Percentiles rank a stretch among this genome's conserved stretches.
Evolutionary conservation across 2,888 invertebrate genomes (phyloP).

Genomic region (Megastigmus dorsalis): DNA sequence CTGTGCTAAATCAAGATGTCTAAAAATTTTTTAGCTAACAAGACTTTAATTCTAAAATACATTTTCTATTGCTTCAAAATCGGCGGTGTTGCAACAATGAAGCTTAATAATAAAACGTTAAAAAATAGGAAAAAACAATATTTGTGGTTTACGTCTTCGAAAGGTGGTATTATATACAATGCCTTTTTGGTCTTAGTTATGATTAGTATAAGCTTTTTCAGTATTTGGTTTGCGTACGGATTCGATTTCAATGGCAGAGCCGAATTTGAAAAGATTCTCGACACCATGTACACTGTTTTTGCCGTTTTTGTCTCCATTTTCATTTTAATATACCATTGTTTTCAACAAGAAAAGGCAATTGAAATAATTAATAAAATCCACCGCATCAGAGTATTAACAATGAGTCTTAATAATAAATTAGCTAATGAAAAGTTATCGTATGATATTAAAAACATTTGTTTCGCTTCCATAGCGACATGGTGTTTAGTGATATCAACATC

Average conservation of each 20-base stretch:
- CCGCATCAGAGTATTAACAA: background rate
- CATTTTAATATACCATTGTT: slow-evolving; percentile 9
- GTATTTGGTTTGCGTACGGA: background rate
- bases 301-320: background rate
- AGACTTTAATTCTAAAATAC: background rate
- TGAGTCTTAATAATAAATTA: background rate
- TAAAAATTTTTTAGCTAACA: too few species aligned
- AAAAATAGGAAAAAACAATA: background rate
- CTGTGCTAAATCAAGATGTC: too few species aligned
- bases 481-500: background rate
- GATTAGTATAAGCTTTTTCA: background rate
- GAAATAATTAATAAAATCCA: too few species aligned
- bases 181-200: background rate
- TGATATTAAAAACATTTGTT: background rate
- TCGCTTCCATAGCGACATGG: background rate
- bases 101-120: background rate
- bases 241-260: background rate
- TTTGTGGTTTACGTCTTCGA: background rate
- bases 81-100: background rate
- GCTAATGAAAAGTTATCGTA: background rate
- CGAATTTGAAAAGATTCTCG: slow-evolving; percentile 1
- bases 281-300: background rate
- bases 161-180: background rate
- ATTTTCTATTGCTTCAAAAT: slow-evolving; percentile 8
- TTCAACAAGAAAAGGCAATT: background rate